phyloP scores from a whole-genome alignment of 2,113 vertebrate species.

The Myxocyprinus asiaticus region DNA sequence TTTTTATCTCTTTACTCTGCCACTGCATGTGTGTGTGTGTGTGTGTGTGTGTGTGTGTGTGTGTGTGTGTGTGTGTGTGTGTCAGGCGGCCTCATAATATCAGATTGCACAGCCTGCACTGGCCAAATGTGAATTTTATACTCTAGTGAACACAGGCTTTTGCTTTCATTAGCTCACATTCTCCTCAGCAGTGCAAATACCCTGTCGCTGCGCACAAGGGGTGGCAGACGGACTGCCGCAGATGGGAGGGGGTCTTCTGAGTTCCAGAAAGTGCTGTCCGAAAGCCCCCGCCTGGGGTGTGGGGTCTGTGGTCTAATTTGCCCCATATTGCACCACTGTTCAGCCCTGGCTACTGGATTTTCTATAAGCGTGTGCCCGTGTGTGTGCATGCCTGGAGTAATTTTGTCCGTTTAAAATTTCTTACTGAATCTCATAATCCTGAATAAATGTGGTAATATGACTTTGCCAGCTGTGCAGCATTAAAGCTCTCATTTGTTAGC shows the following conservation, averaged over 20 bases:
- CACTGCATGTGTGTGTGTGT: constrained; percentile 38
- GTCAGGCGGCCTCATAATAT: constrained; percentile 73
- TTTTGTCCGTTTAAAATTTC: constrained; percentile 26
- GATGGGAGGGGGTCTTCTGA: constrained; percentile 1
- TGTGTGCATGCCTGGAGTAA: neutral
- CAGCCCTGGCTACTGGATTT: constrained; percentile 3
- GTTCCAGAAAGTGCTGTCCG: constrained; percentile 44
- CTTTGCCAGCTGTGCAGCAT: constrained; percentile 21
- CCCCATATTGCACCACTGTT: constrained; percentile 27
- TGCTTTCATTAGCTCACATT: constrained; percentile 86
- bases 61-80: constrained; percentile 33
- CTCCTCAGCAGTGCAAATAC: constrained; percentile 77
- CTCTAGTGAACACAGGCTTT: constrained; percentile 80
- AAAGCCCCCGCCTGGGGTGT: constrained; percentile 20
- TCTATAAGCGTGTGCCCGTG: neutral
- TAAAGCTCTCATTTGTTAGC: constrained; percentile 32
- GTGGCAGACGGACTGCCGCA: constrained; percentile 12
- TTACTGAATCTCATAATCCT: constrained; percentile 17
- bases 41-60: too few species aligned
- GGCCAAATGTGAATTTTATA: constrained; percentile 84
- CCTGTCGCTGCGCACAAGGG: constrained; percentile 65
- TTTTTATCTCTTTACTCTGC: constrained; percentile 49
- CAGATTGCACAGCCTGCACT: constrained; percentile 76
- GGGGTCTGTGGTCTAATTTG: constrained; percentile 32
- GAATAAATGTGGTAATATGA: constrained; percentile 29